phyloP scores from a whole-genome alignment of 2,113 vertebrate genomes.

The Paramisgurnus dabryanus region DNA sequence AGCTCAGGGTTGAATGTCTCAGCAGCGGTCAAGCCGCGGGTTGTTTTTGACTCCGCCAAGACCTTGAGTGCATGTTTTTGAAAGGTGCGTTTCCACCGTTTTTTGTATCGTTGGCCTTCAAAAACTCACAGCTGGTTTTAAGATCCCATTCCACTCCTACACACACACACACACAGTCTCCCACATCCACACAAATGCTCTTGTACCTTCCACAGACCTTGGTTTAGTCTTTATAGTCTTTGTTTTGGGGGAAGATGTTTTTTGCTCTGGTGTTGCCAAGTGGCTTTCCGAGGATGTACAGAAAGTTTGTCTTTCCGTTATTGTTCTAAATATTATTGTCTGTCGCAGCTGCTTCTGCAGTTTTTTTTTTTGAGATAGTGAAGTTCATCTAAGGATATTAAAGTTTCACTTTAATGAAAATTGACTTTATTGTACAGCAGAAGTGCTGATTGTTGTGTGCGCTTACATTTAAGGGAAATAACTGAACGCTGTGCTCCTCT shows the following conservation, averaged over 20 bases:
- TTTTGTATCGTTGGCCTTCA: slow-evolving; percentile 28
- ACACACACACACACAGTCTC: not conserved
- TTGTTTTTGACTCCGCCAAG: slow-evolving; percentile 26
- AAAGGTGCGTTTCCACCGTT: not conserved
- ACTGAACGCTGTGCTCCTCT: slow-evolving; percentile 11
- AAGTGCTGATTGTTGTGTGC: slow-evolving; percentile 21
- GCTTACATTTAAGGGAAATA: slow-evolving; percentile 14
- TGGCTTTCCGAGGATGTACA: not conserved
- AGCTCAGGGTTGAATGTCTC: slow-evolving; percentile 27
- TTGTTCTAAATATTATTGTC: slow-evolving; percentile 4
- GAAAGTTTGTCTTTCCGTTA: not conserved
- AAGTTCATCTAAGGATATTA: not conserved
- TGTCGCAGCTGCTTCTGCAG: not conserved
- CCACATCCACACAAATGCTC: not conserved
- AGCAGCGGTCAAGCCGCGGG: not conserved
- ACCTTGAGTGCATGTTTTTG: slow-evolving; percentile 33
- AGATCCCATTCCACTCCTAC: slow-evolving; percentile 3
- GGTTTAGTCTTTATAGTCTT: not conserved
- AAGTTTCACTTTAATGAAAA: not conserved
- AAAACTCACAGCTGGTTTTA: slow-evolving; percentile 22
- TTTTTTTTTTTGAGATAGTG: not conserved
- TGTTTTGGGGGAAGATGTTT: slow-evolving; percentile 4
- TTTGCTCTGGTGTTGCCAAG: not conserved
- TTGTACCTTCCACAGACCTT: not conserved
- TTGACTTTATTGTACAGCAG: not conserved